A percentile compares a stretch with the other conserved stretches of the same genome.
phyloP scores from a whole-genome alignment of 1,140 invertebrate genomes.

The Proales similis region DNA sequence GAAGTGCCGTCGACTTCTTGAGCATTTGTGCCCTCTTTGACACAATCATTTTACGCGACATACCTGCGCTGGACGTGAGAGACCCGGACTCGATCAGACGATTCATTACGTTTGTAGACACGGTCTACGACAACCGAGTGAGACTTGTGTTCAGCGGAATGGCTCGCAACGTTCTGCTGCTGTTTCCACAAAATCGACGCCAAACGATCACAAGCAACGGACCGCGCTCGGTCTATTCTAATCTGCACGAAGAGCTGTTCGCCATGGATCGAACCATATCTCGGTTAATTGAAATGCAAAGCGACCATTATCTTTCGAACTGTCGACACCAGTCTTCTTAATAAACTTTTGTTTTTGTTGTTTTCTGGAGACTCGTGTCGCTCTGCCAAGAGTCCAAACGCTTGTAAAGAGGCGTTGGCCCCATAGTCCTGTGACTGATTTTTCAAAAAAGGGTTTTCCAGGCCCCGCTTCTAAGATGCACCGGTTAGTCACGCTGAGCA shows the following conservation, averaged over 20 bases:
- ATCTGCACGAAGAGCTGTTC: conserved; percentile 74
- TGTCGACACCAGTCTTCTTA: conserved; percentile 1
- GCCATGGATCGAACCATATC: conserved; percentile 89
- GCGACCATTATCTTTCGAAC: conserved; percentile 66
- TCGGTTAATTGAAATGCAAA: conserved; percentile 87
- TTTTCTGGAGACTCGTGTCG: background rate
- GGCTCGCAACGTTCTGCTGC: background rate
- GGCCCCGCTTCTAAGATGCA: no score
- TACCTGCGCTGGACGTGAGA: conserved; percentile 70
- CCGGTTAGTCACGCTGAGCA: no score
- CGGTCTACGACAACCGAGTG: conserved; percentile 87
- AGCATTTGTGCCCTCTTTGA: conserved; percentile 85
- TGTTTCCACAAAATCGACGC: conserved; percentile 20
- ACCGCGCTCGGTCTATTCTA: background rate
- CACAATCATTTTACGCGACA: conserved; percentile 79
- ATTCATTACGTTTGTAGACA: conserved; percentile 94
- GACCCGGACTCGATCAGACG: conserved; percentile 75
- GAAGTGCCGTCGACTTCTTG: conserved; percentile 88
- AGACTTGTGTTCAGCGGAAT: conserved; percentile 27
- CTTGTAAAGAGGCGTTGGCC: no score
- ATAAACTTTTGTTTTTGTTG: conserved; percentile 18
- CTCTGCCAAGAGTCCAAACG: no score
- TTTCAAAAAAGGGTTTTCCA: no score
- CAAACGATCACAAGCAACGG: background rate
- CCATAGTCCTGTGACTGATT: no score